These are phyloP conservation scores for Eupithecia abbreviata DNA, from an alignment of 2,888 invertebrate species.

Conservation along the genomic window DNA sequence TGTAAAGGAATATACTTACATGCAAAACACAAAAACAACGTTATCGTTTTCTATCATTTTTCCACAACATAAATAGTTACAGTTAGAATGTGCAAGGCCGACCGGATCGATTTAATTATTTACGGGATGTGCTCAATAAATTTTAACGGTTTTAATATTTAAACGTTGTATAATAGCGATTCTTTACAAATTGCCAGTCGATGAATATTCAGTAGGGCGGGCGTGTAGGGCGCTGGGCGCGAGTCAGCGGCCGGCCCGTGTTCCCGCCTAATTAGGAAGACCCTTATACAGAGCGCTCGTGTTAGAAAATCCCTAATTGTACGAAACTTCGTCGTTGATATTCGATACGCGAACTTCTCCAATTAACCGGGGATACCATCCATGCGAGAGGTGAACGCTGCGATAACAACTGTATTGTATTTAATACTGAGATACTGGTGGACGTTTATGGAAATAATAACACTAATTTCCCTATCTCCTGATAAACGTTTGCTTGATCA, in stretches of 20 bases:
- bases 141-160: slow-evolving; percentile 61
- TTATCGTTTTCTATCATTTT: neutral
- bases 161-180: slow-evolving; percentile 65
- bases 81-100: slow-evolving; percentile 61
- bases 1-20: neutral
- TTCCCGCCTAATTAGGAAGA: slow-evolving; percentile 73
- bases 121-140: slow-evolving; percentile 61
- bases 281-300: slow-evolving; percentile 69
- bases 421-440: slow-evolving; percentile 18
- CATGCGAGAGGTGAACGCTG: slow-evolving; percentile 48
- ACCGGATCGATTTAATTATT: slow-evolving; percentile 68
- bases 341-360: slow-evolving; percentile 66
- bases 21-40: neutral
- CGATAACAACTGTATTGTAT: slow-evolving; percentile 36
- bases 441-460: slow-evolving; percentile 18
- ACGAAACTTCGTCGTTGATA: slow-evolving; percentile 72
- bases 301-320: slow-evolving; percentile 78
- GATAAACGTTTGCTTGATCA: slow-evolving; percentile 20
- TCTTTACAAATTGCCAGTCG: slow-evolving; percentile 68
- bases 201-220: slow-evolving; percentile 75
- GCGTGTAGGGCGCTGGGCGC: slow-evolving; percentile 50
- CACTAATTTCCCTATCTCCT: slow-evolving; percentile 20
- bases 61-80: slow-evolving; percentile 42
- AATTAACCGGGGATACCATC: slow-evolving; percentile 61
- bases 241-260: slow-evolving; percentile 56